Evolutionary conservation across 2,888 invertebrate genomes (phyloP), one percentile per base, ranked within the genome.

Genomic region (Drosophila algonquin): DNA sequence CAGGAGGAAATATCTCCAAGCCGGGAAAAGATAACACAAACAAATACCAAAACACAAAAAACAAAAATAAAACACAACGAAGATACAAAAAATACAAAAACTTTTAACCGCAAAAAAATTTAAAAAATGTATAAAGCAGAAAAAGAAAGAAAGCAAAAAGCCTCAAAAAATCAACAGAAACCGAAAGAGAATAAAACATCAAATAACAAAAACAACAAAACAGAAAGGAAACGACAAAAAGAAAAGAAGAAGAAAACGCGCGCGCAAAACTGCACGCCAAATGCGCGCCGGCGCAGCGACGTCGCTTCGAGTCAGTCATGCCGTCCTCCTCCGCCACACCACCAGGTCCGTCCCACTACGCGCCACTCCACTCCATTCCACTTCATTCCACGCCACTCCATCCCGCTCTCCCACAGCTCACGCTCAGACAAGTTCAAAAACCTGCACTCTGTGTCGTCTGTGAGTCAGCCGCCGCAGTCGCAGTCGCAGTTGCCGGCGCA

Each of bases 371-470:
- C 44, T 7, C 35, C 21, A 21, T 21, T 21, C 21, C 18, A 14
- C 7, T 35, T 12, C 3, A 32, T 18, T 12, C 30, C 48, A n/a
- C 27, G 14, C 46, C 40, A 21, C 55, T n/a, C 55, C 5, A 5
- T 27, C 27, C 47, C 4, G 14, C 60, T 9, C 14, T 21, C 8
- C 8, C 21, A 18, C 14, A 35, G 18, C 40, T 21, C 21, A 21
- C 47, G 10, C 21, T 45, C 45, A 32, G 59, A 58, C 74, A 73
- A 73, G 72, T 72, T 90, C 90, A 90, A 90, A 90, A 90, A 89
- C 90, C 90, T 79, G 87, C 80, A 51, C 55, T 58, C 63, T 63
- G 47, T 12, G 35, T 35, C 10, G 32, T 40, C 35, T 44, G 48
- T 76, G 77, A 84, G 75, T 81, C 73, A 84, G 73, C 64, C 71